A percentile compares a stretch with the other conserved stretches of the same genome.
Conservation (phyloP, 2,113 vertebrate genomes). For the Poecile atricapillus region DNA sequence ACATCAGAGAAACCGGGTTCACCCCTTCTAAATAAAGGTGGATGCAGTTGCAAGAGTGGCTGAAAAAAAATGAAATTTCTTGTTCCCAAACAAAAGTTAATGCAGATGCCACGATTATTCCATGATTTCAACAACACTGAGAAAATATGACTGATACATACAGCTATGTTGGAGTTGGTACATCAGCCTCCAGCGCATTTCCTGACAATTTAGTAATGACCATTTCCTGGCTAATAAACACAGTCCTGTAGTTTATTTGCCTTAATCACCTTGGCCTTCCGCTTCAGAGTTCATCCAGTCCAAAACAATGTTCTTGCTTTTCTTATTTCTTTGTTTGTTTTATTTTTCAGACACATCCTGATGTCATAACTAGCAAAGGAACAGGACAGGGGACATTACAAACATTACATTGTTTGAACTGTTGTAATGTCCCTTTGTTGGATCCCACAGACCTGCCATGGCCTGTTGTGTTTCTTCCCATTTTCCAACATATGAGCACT, state of each 20-base stretch:
- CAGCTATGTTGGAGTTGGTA: not conserved
- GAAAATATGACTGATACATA: not conserved
- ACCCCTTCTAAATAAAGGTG: not conserved
- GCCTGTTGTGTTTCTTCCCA: not conserved
- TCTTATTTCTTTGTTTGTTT: not conserved
- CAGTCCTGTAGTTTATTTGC: not conserved
- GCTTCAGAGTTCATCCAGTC: constrained; percentile 1
- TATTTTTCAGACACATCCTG: not conserved
- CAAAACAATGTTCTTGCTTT: not conserved
- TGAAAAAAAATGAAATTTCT: not conserved
- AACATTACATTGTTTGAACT: not conserved
- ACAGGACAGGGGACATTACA: not conserved
- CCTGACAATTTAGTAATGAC: constrained; percentile 21
- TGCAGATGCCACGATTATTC: not conserved
- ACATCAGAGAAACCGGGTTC: not conserved
- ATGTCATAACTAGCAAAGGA: not conserved
- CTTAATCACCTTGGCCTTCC: constrained; percentile 39
- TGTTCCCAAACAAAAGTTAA: not conserved
- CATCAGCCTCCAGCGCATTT: not conserved
- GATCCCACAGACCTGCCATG: not conserved
- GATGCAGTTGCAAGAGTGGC: not conserved
- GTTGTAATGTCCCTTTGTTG: not conserved
- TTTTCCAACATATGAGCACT: not conserved
- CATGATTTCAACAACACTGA: not conserved
- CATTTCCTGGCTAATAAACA: constrained; percentile 52